Evolutionary conservation across 53 echinoderm and acorn worm species (phyloP).

Genomic region (Henricia sp.): DNA sequence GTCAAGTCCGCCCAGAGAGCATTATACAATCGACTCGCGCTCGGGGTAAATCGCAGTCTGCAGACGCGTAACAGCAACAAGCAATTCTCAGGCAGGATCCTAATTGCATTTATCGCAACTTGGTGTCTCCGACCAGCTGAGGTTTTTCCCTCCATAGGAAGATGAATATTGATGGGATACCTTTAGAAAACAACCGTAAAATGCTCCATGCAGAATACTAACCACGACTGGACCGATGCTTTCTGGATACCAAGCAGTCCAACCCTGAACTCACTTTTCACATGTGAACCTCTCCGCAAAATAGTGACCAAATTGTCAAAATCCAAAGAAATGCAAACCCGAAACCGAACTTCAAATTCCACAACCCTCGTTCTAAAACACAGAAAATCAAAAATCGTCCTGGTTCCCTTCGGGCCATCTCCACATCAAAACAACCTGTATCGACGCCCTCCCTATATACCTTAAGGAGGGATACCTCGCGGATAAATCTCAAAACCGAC

Average conservation of each 20-base stretch:
- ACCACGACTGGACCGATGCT: no score
- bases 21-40: constrained; percentile 42
- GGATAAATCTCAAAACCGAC: constrained; percentile 33
- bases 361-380: no score
- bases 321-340: no score
- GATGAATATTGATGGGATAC: no score
- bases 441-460: neutral
- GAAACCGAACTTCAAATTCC: no score
- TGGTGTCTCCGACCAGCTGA: constrained; percentile 45
- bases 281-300: no score
- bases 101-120: constrained; percentile 60
- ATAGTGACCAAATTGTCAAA: no score
- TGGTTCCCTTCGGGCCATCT: neutral
- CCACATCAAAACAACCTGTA: constrained; percentile 12
- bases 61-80: constrained; percentile 39
- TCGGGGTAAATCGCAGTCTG: no score
- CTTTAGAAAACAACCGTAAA: no score
- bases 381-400: constrained; percentile 3
- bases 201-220: no score
- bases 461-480: constrained; percentile 38
- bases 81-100: constrained; percentile 12
- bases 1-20: constrained; percentile 48
- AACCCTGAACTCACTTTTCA: no score
- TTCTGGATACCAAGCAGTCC: no score
- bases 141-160: constrained; percentile 30